Base-by-base conservation (phyloP, 2,888 invertebrate species). In the Melieria omissa region DNA sequence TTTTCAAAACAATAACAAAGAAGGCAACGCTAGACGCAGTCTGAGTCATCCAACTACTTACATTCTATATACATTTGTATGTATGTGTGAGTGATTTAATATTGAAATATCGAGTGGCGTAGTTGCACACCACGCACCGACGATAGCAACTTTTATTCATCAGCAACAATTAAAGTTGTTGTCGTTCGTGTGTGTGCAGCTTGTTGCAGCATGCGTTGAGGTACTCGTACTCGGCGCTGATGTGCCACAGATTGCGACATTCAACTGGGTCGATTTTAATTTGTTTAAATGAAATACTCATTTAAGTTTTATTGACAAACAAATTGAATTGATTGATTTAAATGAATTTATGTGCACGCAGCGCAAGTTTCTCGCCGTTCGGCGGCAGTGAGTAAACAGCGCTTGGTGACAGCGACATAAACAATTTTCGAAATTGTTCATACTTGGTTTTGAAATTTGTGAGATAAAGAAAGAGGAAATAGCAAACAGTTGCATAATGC, bases 291-390 rank as follows among this genome's bases (percentile, higher is more conserved):
- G 83, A 85, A 85, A 84, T 84, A 83, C 83, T 83, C 83, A 84
- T 86, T 86, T 83, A 74, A 83, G 79, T 81, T 84, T 86, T 86
- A 86, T 86, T 86, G 86, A 83, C 85, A 85, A 86, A 85, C 84
- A 86, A 86, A 86, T 86, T 86, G 86, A 86, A 85, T 86, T 86
- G 86, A 86, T 86, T 86, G 86, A 86, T 86, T 85, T 86, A 86
- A 86, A 86, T 86, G 86, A 85, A 85, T 86, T 86, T 86, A 86
- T 86, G 84, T 83, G 81, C 62, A 71, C 54, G 66, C 58, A 60
- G 67, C 29, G 52, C 29, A 29, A 29, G 29, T 29, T 29, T 29
- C 29, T 29, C 29, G 29, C 29, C 29, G 29, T 29, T 29, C 29
- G 29, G 29, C 29, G 29, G 29, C 29, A 29, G 49, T 60, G 67